Evolutionary conservation across 92 coral and sea anemone species (phyloP).

Genomic region (Blastomussa wellsi): DNA sequence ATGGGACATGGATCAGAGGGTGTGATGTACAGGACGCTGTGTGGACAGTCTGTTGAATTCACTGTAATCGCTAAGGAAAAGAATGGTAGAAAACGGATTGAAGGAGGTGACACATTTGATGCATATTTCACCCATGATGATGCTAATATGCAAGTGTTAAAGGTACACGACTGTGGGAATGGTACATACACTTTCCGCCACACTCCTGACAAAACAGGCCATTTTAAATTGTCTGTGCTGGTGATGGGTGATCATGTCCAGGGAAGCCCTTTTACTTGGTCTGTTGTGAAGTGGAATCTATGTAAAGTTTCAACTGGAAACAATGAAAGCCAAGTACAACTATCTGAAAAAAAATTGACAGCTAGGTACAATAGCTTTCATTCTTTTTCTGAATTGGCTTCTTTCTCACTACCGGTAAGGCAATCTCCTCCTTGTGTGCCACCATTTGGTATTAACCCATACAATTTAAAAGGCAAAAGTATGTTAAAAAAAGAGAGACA

Average conservation of each 20-base stretch:
- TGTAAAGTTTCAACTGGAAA: too few species aligned
- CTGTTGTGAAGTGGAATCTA: not conserved
- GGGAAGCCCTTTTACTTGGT: slow-evolving; percentile 19
- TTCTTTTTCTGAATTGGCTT: too few species aligned
- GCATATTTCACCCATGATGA: not conserved
- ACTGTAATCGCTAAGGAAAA: slow-evolving; percentile 3
- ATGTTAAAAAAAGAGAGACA: too few species aligned
- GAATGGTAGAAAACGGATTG: not conserved
- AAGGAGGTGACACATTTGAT: slow-evolving; percentile 1
- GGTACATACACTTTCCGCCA: slow-evolving; percentile 26
- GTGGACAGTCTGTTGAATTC: slow-evolving; percentile 26
- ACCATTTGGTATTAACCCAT: too few species aligned
- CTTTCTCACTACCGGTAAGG: too few species aligned
- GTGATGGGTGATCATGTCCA: slow-evolving; percentile 28
- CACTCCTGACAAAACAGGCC: slow-evolving; percentile 16
- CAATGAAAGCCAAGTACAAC: too few species aligned
- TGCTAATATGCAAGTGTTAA: not conserved
- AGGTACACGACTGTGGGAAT: slow-evolving; percentile 23
- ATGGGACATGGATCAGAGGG: slow-evolving; percentile 36
- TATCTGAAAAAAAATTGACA: too few species aligned
- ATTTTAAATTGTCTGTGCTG: slow-evolving; percentile 1
- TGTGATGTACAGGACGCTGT: slow-evolving; percentile 40
- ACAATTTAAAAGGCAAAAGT: too few species aligned
- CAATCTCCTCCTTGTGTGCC: too few species aligned
- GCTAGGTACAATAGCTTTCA: too few species aligned